phyloP scores from a whole-genome alignment of 2,113 vertebrate species.

The Colistium nudipinnis region DNA sequence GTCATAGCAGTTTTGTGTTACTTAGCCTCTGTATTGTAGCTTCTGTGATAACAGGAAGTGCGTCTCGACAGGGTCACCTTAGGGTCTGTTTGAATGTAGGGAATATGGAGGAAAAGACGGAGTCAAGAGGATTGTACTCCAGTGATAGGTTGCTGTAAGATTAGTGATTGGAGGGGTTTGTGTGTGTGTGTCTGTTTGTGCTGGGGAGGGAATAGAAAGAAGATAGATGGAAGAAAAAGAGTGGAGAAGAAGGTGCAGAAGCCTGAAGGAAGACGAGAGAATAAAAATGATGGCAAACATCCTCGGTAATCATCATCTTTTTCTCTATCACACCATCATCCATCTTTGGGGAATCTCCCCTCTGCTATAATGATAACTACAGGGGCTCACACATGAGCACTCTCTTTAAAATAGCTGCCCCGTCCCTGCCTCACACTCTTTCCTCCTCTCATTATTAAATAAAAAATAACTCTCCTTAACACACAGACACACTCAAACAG shows the following conservation, averaged over 20 bases:
- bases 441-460: too few species aligned
- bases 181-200: too few species aligned
- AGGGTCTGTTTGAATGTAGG: conserved; percentile 35
- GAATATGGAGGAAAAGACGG: conserved; percentile 23
- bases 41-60: conserved; percentile 35
- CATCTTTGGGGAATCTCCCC: conserved; percentile 27
- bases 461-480: too few species aligned
- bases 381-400: not conserved
- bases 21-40: not conserved
- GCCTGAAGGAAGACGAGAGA: conserved; percentile 20
- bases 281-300: conserved; percentile 25
- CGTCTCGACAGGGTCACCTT: conserved; percentile 71
- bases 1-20: conserved; percentile 23
- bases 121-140: not conserved
- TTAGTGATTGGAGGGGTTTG: conserved; percentile 38
- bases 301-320: conserved; percentile 41
- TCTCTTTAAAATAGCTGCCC: not conserved
- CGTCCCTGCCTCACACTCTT: too few species aligned
- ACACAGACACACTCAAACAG: not conserved
- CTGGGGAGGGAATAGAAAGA: not conserved
- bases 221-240: conserved; percentile 16
- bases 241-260: conserved; percentile 5
- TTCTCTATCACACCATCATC: conserved; percentile 32
- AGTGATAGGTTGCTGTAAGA: conserved; percentile 42
- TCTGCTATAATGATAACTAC: conserved; percentile 33